Evolutionary conservation across 2,113 vertebrate species (phyloP), one percentile per base, ranked within the genome.

Genomic region (Prochilodus magdalenae): DNA sequence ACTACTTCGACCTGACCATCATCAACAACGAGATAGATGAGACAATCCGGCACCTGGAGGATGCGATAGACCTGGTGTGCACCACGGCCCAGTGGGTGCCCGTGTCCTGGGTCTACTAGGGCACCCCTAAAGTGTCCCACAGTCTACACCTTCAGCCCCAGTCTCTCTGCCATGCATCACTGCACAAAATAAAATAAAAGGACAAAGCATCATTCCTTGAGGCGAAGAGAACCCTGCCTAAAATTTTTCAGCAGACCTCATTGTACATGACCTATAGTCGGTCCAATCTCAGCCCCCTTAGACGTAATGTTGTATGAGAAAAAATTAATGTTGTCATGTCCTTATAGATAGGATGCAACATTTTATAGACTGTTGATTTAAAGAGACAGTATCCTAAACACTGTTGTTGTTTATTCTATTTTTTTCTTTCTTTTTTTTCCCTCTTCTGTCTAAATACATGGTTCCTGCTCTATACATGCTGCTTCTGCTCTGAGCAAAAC

Each of bases 11-110:
- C 94, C 96, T 97, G 91, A 98, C 97, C 91, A 96, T 99, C 94
- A 98, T 99, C 95, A 99, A 99, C 96, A 99, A 99, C 70, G 97
- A 99, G 94, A 99, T 99, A 55, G 98, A 99, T 82, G 97, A 99
- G 93, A 99, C 98, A 92, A 99, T 99, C 95, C 93, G 95, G 88
- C 96, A 96, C 93, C 95, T 99, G 93, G 97, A 99, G 93, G 97
- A 98, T 94, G 96, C 97, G 83, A 97, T 99, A 67, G 96, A 98
- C 87, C 94, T 97, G 87, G 96, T 99, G 90, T 98, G 96, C 94
- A 96, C 95, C 91, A 96, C 96, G 80, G 94, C 94, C n/a, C 97
- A 99, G 93, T 99, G 98, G 98, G 97, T 99, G 80, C 98, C 98
- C 0, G 97, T 99, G 85, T 99, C 98, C 93, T 99, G 98, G 98